Evolutionary conservation across 2,888 invertebrate genomes (phyloP), one percentile per base, ranked within the genome.

Genomic region (Trachelus tabidus): DNA sequence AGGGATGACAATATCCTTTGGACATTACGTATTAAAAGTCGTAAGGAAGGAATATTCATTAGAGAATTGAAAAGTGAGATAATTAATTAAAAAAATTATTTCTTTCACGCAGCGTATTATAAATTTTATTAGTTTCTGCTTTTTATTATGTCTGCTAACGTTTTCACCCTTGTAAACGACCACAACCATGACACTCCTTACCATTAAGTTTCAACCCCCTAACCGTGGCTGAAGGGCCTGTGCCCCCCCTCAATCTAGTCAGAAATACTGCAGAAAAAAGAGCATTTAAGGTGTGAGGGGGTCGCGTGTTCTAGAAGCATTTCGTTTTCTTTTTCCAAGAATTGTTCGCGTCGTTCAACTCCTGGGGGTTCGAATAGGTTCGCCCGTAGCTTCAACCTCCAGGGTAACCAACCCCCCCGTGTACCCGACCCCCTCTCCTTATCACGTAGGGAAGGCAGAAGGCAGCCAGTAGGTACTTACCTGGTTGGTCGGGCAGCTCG

Each of bases 281-380:
- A 69, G 73, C 37, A 69, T 69, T 74, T 11, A 33, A 35, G 73
- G 11, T 9, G 73, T 35, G 33, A 35, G 35, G 68, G 31, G 76
- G 79, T 82, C 74, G 80, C 82, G 80, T 82, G 81, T 3, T 37
- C 56, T 12, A 69, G 75, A 78, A 78, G 68, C 79, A 75, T 82
- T 82, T 79, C 34, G 77, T 79, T 81, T 74, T 76, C 73, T 30
- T 56, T n/a, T 69, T 35, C 73, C 76, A 73, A 76, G 77, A 80
- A 82, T 82, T 77, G 76, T 73, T 71, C 56, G 23, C 23, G 56
- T 23, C 56, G 23, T 56, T 15, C 56, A 56, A 23, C 56, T 23
- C 56, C 56, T 23, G 23, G 23, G 23, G 56, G 9, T 6, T 56
- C 56, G 56, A 56, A 6, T 9, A 2, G 56, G 23, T 56, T 9